These are phyloP conservation scores for Scopus umbretta DNA, from an alignment of 2,113 vertebrate species.

Conservation along the genomic window DNA sequence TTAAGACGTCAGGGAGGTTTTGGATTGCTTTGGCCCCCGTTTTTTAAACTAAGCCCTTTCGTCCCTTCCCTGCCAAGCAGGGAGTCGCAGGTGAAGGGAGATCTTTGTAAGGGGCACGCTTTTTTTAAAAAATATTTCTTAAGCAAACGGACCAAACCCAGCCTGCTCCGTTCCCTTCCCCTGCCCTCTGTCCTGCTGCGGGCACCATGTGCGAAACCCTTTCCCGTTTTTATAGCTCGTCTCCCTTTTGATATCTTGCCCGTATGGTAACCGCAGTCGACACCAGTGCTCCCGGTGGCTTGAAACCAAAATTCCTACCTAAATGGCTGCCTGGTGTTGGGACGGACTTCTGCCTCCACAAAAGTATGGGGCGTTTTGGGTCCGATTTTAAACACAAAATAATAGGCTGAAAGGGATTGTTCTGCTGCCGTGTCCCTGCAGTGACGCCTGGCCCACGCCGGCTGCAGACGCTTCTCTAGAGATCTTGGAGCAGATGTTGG, in stretches of 20 bases:
- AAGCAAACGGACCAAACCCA: neutral
- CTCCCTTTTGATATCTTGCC: neutral
- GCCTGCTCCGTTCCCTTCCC: neutral
- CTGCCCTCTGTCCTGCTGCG: neutral
- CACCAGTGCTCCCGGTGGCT: neutral
- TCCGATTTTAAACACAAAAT: neutral
- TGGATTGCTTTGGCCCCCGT: neutral
- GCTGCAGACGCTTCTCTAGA: neutral
- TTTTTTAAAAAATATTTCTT: neutral
- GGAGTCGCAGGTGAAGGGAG: neutral
- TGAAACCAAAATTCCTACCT: accelerated
- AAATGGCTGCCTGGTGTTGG: too few species aligned
- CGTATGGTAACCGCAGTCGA: neutral
- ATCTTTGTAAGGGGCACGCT: neutral
- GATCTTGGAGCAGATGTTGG: neutral
- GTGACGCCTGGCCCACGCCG: neutral
- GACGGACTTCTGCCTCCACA: neutral
- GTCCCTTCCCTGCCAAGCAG: neutral
- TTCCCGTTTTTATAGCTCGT: neutral
- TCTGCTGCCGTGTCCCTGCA: neutral
- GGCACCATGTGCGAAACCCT: neutral
- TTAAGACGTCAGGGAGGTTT: neutral
- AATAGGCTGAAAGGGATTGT: neutral
- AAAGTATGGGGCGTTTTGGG: accelerated
- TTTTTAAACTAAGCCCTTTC: neutral